phyloP scores from a whole-genome alignment of 2,888 invertebrate genomes.

The Parapristionchus giblindavisi region DNA sequence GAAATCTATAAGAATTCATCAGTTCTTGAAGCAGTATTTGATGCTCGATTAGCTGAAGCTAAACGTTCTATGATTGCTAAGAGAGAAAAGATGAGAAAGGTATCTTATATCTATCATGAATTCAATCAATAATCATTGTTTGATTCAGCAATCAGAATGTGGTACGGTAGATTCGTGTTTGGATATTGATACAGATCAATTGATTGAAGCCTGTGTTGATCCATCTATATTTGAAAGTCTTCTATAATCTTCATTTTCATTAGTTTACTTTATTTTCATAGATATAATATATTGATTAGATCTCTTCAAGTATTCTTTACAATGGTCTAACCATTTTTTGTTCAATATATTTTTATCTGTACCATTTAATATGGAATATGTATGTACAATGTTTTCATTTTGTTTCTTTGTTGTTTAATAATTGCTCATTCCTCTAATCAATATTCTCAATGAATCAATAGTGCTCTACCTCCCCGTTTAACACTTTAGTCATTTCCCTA shows the following conservation, averaged over 20 bases:
- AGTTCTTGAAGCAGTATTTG: constrained; percentile 91
- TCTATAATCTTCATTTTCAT: constrained; percentile 11
- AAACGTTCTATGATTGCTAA: constrained; percentile 30
- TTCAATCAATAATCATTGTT: background rate
- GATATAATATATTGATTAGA: no score
- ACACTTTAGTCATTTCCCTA: no score
- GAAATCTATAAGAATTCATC: constrained; percentile 96
- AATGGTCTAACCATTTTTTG: no score
- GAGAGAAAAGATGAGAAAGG: constrained; percentile 33
- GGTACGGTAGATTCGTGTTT: constrained; percentile 50
- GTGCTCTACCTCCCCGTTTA: no score
- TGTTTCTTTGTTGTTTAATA: no score
- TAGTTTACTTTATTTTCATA: no score
- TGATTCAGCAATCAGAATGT: constrained; percentile 40
- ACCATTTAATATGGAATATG: no score
- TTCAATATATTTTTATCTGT: no score
- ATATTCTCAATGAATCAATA: no score
- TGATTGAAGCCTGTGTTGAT: constrained; percentile 43
- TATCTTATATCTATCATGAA: background rate
- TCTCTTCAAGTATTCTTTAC: no score
- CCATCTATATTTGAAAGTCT: constrained; percentile 41
- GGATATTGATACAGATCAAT: constrained; percentile 57
- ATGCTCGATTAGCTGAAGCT: constrained; percentile 67
- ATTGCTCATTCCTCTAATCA: no score
- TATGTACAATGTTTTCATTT: no score